Evolutionary conservation across 2,797 vertebrate species (phyloP).

Genomic region (Prionace glauca): DNA sequence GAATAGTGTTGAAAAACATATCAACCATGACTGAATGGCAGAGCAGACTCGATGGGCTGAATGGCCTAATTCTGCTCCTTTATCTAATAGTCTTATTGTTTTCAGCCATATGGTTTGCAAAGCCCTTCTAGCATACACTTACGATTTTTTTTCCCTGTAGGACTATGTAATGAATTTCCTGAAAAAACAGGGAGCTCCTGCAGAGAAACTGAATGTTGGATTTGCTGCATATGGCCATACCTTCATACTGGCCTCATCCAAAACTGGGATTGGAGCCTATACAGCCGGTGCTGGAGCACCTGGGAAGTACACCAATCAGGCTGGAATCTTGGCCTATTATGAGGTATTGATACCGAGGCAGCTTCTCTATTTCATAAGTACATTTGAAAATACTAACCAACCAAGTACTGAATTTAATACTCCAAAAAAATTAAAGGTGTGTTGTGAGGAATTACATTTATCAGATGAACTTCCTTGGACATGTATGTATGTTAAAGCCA

Average conservation of each 20-base stretch:
- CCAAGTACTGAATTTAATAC: too few species aligned
- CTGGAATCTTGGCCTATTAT: constrained; percentile 71
- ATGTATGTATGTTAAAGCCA: too few species aligned
- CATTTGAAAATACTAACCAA: background rate
- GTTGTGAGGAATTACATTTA: too few species aligned
- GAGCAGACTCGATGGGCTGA: too few species aligned
- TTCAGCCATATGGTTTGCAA: background rate
- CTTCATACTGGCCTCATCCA: constrained; percentile 50
- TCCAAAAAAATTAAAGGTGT: background rate
- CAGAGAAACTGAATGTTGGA: constrained; percentile 60
- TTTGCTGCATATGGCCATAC: constrained; percentile 64
- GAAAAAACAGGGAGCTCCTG: constrained; percentile 52
- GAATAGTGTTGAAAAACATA: too few species aligned
- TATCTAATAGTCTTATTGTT: too few species aligned
- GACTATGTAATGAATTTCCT: constrained; percentile 52
- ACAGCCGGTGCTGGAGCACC: constrained; percentile 59
- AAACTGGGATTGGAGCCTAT: constrained; percentile 58
- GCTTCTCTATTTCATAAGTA: too few species aligned
- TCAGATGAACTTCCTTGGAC: background rate
- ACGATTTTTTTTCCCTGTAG: constrained; percentile 42
- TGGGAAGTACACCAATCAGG: constrained; percentile 68
- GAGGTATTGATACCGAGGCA: constrained; percentile 57
- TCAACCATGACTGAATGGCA: too few species aligned
- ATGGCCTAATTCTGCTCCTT: too few species aligned
- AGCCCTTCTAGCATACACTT: background rate